These are phyloP conservation scores for Semicossyphus pulcher DNA, from an alignment of 2,113 vertebrate genomes.

Conservation along the genomic window DNA sequence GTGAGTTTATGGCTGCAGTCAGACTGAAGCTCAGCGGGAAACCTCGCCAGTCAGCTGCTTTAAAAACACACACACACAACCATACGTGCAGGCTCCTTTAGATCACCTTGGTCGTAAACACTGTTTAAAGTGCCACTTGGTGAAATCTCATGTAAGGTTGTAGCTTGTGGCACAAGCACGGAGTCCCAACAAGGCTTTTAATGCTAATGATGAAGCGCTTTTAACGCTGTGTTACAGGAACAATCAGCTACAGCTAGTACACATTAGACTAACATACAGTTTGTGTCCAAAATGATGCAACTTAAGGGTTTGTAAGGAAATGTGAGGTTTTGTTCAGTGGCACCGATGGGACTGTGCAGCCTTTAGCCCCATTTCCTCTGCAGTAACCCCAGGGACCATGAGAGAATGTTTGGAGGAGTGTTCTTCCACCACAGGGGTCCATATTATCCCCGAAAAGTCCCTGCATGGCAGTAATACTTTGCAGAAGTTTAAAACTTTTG, in stretches of 20 bases:
- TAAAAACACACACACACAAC: constrained; percentile 57
- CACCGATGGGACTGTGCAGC: not conserved
- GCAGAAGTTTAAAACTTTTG: no score
- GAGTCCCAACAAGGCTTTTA: not conserved
- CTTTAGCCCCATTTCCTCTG: not conserved
- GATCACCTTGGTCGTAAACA: constrained; percentile 27
- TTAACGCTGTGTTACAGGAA: not conserved
- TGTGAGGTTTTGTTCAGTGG: no score
- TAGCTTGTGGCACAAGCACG: not conserved
- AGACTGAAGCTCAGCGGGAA: constrained; percentile 71
- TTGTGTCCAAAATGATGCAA: not conserved
- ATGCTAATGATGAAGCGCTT: not conserved
- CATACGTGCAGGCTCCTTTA: constrained; percentile 20
- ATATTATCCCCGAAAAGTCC: no score
- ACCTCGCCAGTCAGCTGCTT: constrained; percentile 74
- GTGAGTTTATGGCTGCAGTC: constrained; percentile 71
- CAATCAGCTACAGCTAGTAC: no score
- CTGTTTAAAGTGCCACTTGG: constrained; percentile 10
- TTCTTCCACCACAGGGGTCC: no score
- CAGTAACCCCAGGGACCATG: no score
- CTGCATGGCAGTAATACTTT: no score
- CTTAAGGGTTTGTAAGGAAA: not conserved
- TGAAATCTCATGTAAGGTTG: not conserved
- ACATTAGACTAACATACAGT: not conserved
- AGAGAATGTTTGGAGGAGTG: no score